A percentile compares a stretch with the other conserved stretches of the same genome.
These are phyloP conservation scores for Bemisia tabaci DNA, from an alignment of 1,140 invertebrate species.

Conservation along the genomic window DNA sequence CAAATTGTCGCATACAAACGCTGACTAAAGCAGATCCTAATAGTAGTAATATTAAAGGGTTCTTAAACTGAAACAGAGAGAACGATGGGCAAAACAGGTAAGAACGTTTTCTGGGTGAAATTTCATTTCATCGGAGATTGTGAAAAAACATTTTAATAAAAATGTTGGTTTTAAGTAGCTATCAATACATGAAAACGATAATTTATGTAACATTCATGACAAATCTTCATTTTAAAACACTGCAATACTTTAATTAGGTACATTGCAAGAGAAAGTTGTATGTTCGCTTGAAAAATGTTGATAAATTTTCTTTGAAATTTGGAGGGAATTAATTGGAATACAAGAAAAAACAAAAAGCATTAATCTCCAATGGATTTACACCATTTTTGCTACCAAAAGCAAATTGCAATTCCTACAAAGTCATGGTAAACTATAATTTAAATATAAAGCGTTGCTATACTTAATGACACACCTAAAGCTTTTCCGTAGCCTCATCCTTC, in stretches of 20 bases:
- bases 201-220: not conserved
- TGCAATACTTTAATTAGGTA: not conserved
- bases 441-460: too few species aligned
- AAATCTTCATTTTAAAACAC: not conserved
- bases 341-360: too few species aligned
- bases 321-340: too few species aligned
- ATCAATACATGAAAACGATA: not conserved
- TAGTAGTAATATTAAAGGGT: constrained; percentile 89
- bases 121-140: not conserved
- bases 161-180: not conserved
- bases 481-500: too few species aligned
- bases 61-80: constrained; percentile 65
- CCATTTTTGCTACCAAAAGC: too few species aligned
- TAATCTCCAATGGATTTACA: too few species aligned
- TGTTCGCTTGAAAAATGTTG: too few species aligned
- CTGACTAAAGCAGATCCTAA: constrained; percentile 92
- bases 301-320: too few species aligned
- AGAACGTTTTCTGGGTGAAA: not conserved
- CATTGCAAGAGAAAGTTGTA: too few species aligned
- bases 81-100: not conserved
- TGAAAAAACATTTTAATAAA: not conserved
- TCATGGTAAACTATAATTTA: too few species aligned
- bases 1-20: constrained; percentile 91
- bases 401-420: too few species aligned
- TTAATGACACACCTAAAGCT: too few species aligned